These are phyloP conservation scores for Mormyrus lacerda DNA, from an alignment of 2,113 vertebrate species.

Conservation along the genomic window DNA sequence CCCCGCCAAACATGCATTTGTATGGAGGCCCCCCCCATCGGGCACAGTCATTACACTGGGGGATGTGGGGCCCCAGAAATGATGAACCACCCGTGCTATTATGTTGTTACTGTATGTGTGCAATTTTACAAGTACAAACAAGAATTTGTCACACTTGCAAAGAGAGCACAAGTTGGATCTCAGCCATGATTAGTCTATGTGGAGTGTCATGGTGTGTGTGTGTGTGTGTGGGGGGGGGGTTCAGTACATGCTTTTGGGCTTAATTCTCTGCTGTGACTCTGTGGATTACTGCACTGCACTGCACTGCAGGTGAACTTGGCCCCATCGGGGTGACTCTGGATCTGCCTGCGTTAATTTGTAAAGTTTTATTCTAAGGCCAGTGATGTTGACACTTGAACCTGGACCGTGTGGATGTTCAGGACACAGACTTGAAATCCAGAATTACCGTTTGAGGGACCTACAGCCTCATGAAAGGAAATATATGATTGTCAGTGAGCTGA, in stretches of 20 bases:
- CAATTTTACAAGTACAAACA: not conserved
- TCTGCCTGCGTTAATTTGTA: not conserved
- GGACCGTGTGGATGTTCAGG: not conserved
- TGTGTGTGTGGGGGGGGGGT: too few species aligned
- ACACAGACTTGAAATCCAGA: not conserved
- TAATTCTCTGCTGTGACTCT: slow-evolving; percentile 13
- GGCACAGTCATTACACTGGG: not conserved
- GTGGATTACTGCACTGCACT: not conserved
- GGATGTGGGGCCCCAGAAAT: not conserved
- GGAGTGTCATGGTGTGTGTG: not conserved
- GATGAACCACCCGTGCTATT: not conserved
- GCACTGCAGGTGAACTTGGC: not conserved
- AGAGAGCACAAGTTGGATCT: not conserved
- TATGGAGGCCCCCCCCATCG: too few species aligned
- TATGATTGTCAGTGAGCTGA: not conserved
- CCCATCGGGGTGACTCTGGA: not conserved
- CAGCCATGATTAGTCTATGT: not conserved
- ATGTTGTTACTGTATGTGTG: not conserved
- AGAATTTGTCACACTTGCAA: not conserved
- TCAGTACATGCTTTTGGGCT: not conserved
- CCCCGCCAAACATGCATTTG: too few species aligned
- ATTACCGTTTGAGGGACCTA: not conserved
- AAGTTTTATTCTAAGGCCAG: not conserved
- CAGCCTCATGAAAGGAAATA: not conserved
- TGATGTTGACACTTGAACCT: not conserved